A percentile compares a stretch with the other conserved stretches of the same genome.
Conservation (phyloP, 2,113 vertebrate species). For the Chiloscyllium plagiosum region DNA sequence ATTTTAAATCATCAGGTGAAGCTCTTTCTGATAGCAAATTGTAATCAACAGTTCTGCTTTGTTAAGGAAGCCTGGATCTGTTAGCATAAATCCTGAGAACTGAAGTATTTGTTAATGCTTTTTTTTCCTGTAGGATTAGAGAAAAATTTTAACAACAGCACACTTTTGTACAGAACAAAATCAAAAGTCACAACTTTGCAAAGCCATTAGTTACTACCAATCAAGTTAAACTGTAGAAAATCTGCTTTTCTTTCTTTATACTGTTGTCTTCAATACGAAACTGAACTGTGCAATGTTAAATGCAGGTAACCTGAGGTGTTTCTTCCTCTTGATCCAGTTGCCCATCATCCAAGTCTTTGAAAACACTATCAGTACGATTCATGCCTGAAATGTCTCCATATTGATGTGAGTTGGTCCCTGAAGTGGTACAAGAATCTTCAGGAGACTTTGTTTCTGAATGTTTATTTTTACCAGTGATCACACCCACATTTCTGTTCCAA, state of each 20-base stretch:
- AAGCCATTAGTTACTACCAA: not conserved
- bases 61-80: not conserved
- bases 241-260: not conserved
- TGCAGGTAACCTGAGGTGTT: constrained; percentile 88
- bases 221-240: not conserved
- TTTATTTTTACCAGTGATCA: constrained; percentile 44
- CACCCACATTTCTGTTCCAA: constrained; percentile 49
- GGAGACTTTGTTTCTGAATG: constrained; percentile 38
- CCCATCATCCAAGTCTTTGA: constrained; percentile 80
- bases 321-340: constrained; percentile 88
- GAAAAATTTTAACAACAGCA: not conserved
- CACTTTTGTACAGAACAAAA: not conserved
- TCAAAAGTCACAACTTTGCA: not conserved
- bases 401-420: constrained; percentile 43
- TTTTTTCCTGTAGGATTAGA: not conserved
- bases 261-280: not conserved
- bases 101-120: not conserved
- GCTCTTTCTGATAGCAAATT: not conserved
- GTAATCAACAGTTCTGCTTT: not conserved
- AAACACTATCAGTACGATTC: constrained; percentile 61
- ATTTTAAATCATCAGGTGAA: not conserved
- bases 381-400: constrained; percentile 66
- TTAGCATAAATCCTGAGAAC: not conserved
- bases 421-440: constrained; percentile 45
- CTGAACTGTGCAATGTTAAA: constrained; percentile 55